These are phyloP conservation scores for Pseudorasbora parva DNA, from an alignment of 2,113 vertebrate genomes.

Conservation along the genomic window DNA sequence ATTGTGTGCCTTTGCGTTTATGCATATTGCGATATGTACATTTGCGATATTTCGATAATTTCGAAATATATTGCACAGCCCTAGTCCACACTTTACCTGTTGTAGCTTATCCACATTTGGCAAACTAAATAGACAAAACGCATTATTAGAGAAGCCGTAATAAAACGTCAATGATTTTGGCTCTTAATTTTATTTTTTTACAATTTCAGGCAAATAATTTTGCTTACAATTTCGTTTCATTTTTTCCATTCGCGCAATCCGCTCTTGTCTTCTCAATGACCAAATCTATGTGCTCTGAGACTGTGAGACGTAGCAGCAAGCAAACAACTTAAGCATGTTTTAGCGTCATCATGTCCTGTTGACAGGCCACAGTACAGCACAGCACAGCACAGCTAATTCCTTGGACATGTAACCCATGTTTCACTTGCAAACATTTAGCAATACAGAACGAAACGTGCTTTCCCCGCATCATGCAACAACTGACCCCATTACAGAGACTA, in stretches of 20 bases:
- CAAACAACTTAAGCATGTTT: background rate
- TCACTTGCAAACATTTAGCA: background rate
- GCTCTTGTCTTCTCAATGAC: too few species aligned
- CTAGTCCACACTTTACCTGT: background rate
- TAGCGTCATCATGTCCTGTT: background rate
- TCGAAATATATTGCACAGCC: too few species aligned
- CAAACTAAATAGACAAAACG: too few species aligned
- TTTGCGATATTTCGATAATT: too few species aligned
- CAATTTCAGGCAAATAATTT: too few species aligned
- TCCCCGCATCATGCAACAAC: background rate
- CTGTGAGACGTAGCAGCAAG: background rate
- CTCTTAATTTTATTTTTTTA: background rate
- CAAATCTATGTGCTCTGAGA: too few species aligned
- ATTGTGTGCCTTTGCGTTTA: too few species aligned
- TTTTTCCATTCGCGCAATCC: background rate
- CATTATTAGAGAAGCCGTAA: background rate
- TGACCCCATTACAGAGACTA: slow-evolving; percentile 43
- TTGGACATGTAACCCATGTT: background rate
- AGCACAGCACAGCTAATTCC: background rate
- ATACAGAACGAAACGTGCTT: background rate
- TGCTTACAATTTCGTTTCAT: too few species aligned
- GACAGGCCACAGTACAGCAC: background rate
- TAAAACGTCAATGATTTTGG: background rate
- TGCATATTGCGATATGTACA: too few species aligned
- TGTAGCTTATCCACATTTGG: background rate